These are phyloP conservation scores for Apostichopus leukothele DNA, from an alignment of 53 echinoderm and acorn worm species.

Conservation along the genomic window DNA sequence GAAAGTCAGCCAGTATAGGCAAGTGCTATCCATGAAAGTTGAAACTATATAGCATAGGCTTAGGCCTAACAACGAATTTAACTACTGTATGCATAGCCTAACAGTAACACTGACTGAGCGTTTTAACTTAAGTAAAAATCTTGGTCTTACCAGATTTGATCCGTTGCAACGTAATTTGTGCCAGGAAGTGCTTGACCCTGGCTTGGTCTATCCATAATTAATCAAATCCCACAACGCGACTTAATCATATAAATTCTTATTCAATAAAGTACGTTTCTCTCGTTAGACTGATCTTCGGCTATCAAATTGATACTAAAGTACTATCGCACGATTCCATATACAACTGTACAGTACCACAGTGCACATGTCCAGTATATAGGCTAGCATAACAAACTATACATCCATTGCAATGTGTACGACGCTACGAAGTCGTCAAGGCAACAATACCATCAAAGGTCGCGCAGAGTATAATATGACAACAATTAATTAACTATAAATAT, in stretches of 20 bases:
- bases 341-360: too few relatives aligned
- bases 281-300: too few relatives aligned
- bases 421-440: slow-evolving; percentile 73
- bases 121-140: neutral
- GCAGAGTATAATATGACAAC: slow-evolving; percentile 45
- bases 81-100: neutral
- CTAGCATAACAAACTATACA: too few relatives aligned
- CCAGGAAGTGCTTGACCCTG: slow-evolving; percentile 76
- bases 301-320: too few relatives aligned
- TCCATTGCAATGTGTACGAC: slow-evolving; percentile 38
- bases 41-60: neutral
- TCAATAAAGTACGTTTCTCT: too few relatives aligned
- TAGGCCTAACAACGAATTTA: neutral
- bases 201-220: slow-evolving; percentile 44
- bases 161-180: slow-evolving; percentile 88
- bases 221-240: neutral
- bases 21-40: neutral
- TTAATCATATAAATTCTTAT: neutral
- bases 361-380: too few relatives aligned
- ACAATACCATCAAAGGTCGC: slow-evolving; percentile 69
- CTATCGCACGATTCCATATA: too few relatives aligned
- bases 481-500: slow-evolving; percentile 47
- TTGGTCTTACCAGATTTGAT: slow-evolving; percentile 93
- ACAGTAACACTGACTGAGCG: too few relatives aligned
- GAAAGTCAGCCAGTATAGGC: too few relatives aligned